These are phyloP conservation scores for Acanthacorydalis orientalis DNA, from an alignment of 2,888 invertebrate species.

Conservation along the genomic window DNA sequence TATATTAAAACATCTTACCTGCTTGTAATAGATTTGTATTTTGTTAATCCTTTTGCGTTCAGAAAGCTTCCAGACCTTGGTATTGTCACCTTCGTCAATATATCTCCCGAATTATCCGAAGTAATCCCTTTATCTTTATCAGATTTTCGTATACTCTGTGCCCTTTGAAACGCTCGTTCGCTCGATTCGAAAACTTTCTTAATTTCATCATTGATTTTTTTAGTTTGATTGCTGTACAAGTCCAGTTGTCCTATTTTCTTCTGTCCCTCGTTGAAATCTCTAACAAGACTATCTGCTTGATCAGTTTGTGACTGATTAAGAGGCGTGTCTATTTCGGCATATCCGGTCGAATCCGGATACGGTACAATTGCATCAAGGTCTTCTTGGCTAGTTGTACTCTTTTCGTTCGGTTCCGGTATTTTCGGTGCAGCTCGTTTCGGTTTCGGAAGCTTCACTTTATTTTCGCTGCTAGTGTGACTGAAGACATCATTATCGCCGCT, in stretches of 20 bases:
- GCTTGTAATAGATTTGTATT: constrained; percentile 54
- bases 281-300: not conserved
- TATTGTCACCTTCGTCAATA: constrained; percentile 70
- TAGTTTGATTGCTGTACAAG: constrained; percentile 22
- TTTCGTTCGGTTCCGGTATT: constrained; percentile 24
- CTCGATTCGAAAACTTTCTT: constrained; percentile 25
- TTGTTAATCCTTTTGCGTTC: constrained; percentile 59
- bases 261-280: constrained; percentile 4
- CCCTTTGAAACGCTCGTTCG: constrained; percentile 26
- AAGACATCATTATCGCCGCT: constrained; percentile 7
- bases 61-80: constrained; percentile 75
- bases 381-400: constrained; percentile 20
- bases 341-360: constrained; percentile 21
- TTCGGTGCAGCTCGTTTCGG: constrained; percentile 33
- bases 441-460: constrained; percentile 39
- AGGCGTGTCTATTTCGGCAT: not conserved
- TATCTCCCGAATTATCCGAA: constrained; percentile 53
- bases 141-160: constrained; percentile 24
- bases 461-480: constrained; percentile 30
- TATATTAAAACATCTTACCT: constrained; percentile 40
- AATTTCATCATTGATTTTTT: constrained; percentile 28
- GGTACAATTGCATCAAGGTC: constrained; percentile 25
- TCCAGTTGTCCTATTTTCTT: constrained; percentile 2
- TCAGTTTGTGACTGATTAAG: not conserved
- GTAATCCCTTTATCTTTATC: constrained; percentile 18